A percentile compares a stretch with the other conserved stretches of the same genome.
These are phyloP conservation scores for Phaenicophaeus curvirostris DNA, from an alignment of 2,797 vertebrate species.

Conservation along the genomic window DNA sequence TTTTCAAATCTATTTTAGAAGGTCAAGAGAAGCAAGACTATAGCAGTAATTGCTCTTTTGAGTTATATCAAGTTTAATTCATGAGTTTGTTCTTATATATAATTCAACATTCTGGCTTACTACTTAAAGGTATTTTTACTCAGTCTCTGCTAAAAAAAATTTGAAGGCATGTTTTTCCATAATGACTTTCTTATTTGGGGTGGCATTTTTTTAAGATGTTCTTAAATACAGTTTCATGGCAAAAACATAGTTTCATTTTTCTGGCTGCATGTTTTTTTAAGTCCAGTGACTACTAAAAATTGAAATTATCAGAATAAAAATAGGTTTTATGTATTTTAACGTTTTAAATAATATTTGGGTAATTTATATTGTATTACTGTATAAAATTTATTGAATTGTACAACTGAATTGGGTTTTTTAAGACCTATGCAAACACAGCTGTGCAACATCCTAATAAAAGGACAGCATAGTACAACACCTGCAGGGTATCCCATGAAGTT, in stretches of 20 bases:
- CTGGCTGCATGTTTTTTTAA: background rate
- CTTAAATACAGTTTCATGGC: background rate
- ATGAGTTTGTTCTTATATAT: background rate
- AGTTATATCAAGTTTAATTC: background rate
- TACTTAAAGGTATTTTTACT: background rate
- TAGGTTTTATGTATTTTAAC: background rate
- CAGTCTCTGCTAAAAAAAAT: background rate
- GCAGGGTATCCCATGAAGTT: background rate
- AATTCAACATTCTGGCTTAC: background rate
- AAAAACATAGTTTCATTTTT: background rate
- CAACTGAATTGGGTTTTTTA: background rate
- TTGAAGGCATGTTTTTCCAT: background rate
- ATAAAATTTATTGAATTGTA: background rate
- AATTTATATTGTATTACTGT: background rate
- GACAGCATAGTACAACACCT: background rate
- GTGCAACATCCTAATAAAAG: background rate
- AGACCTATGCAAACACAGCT: background rate
- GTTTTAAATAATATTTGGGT: background rate
- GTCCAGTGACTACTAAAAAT: background rate
- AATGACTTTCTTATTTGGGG: background rate
- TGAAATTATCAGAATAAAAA: background rate
- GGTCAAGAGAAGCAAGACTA: background rate
- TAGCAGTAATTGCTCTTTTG: background rate
- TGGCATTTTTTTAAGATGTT: background rate
- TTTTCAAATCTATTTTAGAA: background rate